Percentiles rank a stretch among this genome's conserved stretches.
phyloP scores from a whole-genome alignment of 2,888 invertebrate species.

The Agriopis marginaria region DNA sequence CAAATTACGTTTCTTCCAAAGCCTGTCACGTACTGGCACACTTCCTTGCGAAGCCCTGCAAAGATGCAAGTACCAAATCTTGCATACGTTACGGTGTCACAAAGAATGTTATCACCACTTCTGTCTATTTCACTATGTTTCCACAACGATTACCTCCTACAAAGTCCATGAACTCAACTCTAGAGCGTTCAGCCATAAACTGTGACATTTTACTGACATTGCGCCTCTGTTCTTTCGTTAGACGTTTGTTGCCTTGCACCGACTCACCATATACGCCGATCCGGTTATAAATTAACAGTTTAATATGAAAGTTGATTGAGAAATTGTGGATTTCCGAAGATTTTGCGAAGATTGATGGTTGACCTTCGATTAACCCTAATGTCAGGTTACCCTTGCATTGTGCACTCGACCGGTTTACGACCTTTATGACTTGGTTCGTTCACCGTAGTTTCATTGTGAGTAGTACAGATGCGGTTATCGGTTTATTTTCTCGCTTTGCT shows the following conservation, averaged over 20 bases:
- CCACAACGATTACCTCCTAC: conserved; percentile 41
- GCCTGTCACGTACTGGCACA: not conserved
- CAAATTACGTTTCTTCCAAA: not conserved
- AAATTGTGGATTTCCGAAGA: conserved; percentile 42
- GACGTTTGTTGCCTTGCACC: conserved; percentile 71
- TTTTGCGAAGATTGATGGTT: conserved; percentile 51
- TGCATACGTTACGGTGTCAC: not conserved
- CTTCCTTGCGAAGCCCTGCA: not conserved
- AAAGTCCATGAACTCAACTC: conserved; percentile 70
- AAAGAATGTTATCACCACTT: not conserved
- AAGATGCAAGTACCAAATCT: not conserved
- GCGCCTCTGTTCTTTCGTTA: conserved; percentile 65
- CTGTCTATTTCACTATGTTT: not conserved
- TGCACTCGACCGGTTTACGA: conserved; percentile 69
- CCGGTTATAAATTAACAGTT: conserved; percentile 48
- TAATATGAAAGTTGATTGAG: conserved; percentile 42
- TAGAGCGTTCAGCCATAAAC: conserved; percentile 73
- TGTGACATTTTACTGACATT: conserved; percentile 80
- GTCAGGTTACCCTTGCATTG: conserved; percentile 66
- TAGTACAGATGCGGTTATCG: conserved; percentile 78
- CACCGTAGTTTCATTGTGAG: conserved; percentile 69
- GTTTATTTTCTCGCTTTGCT: conserved; percentile 82
- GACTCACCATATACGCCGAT: conserved; percentile 59
- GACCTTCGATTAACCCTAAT: conserved; percentile 63
- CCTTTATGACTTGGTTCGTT: conserved; percentile 75